phyloP scores from a whole-genome alignment of 2,888 invertebrate species.

The Eurois occulta region DNA sequence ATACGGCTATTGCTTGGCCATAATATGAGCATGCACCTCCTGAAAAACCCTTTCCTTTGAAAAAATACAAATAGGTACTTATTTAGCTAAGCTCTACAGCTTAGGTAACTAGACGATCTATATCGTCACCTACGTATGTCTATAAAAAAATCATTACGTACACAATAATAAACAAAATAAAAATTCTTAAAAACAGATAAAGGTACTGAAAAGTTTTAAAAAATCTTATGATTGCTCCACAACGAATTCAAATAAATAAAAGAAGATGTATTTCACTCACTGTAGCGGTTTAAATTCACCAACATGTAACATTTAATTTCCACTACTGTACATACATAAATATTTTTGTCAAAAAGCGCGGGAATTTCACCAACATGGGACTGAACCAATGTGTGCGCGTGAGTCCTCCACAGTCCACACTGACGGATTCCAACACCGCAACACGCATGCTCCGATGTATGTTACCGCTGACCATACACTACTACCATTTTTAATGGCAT shows the following conservation, averaged over 20 bases:
- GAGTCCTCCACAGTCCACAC: slow-evolving; percentile 68
- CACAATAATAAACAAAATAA: background rate
- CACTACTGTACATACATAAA: slow-evolving; percentile 40
- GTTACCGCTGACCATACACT: slow-evolving; percentile 53
- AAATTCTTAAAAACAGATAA: background rate
- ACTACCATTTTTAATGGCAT: slow-evolving; percentile 56
- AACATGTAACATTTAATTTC: slow-evolving; percentile 33
- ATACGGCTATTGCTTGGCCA: background rate
- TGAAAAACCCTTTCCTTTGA: background rate
- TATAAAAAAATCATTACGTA: background rate
- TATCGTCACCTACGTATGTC: background rate
- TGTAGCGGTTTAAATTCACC: slow-evolving; percentile 30
- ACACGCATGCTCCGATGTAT: slow-evolving; percentile 62
- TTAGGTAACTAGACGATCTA: background rate
- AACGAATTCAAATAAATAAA: slow-evolving; percentile 1
- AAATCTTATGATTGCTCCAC: background rate
- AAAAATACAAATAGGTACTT: background rate
- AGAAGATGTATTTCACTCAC: slow-evolving; percentile 46
- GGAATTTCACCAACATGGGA: slow-evolving; percentile 55
- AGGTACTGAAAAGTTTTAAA: background rate
- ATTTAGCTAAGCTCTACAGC: background rate
- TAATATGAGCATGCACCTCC: background rate
- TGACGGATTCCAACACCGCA: slow-evolving; percentile 61
- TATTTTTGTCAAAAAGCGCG: slow-evolving; percentile 61
- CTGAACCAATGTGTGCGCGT: slow-evolving; percentile 67